Evolutionary conservation across 2,113 vertebrate genomes (phyloP).

Genomic region (Hippocampus zosterae): DNA sequence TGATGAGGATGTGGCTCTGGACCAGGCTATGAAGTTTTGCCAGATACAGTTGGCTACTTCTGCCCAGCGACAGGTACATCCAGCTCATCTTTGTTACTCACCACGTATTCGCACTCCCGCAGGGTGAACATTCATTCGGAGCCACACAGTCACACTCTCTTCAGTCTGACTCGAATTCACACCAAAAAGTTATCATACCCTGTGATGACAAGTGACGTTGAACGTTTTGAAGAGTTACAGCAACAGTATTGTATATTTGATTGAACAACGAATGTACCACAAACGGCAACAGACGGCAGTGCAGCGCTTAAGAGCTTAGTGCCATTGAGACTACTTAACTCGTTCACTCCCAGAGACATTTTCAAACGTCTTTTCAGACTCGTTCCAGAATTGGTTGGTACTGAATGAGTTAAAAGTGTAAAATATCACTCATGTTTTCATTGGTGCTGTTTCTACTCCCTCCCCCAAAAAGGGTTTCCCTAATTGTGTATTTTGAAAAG

Average conservation of each 20-base stretch:
- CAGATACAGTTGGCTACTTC: slow-evolving; percentile 91
- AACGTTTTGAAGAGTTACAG: background rate
- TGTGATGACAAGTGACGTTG: background rate
- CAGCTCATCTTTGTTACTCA: slow-evolving; percentile 2
- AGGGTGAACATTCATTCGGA: background rate
- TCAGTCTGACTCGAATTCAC: background rate
- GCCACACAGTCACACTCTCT: background rate
- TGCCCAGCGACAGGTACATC: slow-evolving; percentile 89
- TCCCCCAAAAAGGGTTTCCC: background rate
- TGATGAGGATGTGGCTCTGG: slow-evolving; percentile 91
- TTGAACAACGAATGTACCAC: background rate
- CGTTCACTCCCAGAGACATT: no score
- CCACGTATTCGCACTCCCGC: slow-evolving; percentile 10
- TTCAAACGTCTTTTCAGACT: no score
- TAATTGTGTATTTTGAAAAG: background rate
- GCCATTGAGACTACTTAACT: background rate
- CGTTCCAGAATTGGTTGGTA: no score
- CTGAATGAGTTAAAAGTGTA: no score
- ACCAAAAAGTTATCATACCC: background rate
- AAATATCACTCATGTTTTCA: background rate
- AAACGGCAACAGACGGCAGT: background rate
- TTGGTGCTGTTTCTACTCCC: background rate
- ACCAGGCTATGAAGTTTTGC: slow-evolving; percentile 98
- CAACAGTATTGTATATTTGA: background rate
- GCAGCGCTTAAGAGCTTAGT: background rate